Conservation (phyloP, 2,113 vertebrate genomes). For the Laticauda laticaudata region DNA sequence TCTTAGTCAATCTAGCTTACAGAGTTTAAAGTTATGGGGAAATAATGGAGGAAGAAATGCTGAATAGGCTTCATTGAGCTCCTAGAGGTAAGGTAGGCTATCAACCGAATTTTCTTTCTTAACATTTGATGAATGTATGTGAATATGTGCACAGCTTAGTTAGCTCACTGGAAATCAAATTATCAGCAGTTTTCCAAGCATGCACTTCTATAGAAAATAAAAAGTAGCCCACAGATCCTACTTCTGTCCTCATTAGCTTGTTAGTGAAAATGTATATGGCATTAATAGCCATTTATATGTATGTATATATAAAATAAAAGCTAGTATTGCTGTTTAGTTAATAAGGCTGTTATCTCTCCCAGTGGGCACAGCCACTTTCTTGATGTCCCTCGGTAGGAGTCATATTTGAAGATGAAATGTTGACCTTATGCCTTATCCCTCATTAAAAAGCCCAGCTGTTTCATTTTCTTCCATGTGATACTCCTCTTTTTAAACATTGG, state of each 20-base stretch:
- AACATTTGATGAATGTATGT: background rate
- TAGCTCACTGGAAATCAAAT: background rate
- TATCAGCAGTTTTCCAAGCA: background rate
- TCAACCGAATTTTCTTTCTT: background rate
- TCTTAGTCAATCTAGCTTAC: background rate
- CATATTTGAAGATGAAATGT: background rate
- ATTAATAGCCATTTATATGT: background rate
- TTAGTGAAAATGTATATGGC: background rate
- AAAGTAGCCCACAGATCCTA: background rate
- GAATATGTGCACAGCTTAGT: background rate
- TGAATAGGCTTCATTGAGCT: background rate
- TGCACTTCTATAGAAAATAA: background rate
- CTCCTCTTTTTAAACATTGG: background rate
- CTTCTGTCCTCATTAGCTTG: background rate
- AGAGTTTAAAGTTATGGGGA: background rate
- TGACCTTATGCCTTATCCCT: background rate
- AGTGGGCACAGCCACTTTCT: background rate
- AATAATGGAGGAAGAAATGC: background rate
- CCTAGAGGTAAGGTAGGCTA: background rate
- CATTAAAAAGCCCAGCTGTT: background rate
- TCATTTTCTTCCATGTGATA: background rate
- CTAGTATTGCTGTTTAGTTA: background rate
- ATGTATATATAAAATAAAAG: background rate
- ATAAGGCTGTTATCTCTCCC: background rate
- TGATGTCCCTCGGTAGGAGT: slow-evolving; percentile 10